Percentiles rank a stretch among this genome's conserved stretches.
These are phyloP conservation scores for Heliconius hermathena DNA, from an alignment of 1,140 invertebrate genomes.

Conservation along the genomic window DNA sequence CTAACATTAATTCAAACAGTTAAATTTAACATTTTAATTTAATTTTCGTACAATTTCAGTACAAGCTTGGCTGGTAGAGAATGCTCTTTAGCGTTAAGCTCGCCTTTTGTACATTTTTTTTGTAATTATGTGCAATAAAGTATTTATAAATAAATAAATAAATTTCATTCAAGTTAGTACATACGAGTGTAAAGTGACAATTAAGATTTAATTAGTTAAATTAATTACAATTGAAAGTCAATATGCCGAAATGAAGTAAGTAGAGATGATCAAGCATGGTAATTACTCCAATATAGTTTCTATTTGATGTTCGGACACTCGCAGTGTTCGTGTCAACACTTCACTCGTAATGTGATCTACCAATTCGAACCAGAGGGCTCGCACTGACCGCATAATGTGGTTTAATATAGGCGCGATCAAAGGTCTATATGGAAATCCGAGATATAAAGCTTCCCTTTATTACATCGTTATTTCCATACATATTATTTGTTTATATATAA, in stretches of 20 bases:
- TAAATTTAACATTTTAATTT: no score
- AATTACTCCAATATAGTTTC: slow-evolving; percentile 62
- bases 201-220: slow-evolving; percentile 39
- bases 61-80: no score
- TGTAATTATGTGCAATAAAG: no score
- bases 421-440: slow-evolving; percentile 45
- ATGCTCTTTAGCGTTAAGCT: no score
- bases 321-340: slow-evolving; percentile 59
- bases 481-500: slow-evolving; percentile 39
- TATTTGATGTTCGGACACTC: slow-evolving; percentile 65
- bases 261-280: slow-evolving; percentile 52
- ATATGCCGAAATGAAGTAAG: slow-evolving; percentile 51
- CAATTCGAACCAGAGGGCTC: slow-evolving; percentile 59
- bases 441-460: slow-evolving; percentile 41
- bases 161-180: background rate
- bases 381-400: slow-evolving; percentile 60
- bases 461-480: slow-evolving; percentile 39
- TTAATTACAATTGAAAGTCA: slow-evolving; percentile 49
- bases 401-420: slow-evolving; percentile 58
- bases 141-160: no score
- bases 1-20: background rate
- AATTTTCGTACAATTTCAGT: background rate
- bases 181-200: slow-evolving; percentile 25
- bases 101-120: no score
- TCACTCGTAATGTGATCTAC: slow-evolving; percentile 64